Percentiles rank a stretch among this genome's conserved stretches.
Evolutionary conservation across 2,113 vertebrate species (phyloP).

Genomic region (Alectura lathami): DNA sequence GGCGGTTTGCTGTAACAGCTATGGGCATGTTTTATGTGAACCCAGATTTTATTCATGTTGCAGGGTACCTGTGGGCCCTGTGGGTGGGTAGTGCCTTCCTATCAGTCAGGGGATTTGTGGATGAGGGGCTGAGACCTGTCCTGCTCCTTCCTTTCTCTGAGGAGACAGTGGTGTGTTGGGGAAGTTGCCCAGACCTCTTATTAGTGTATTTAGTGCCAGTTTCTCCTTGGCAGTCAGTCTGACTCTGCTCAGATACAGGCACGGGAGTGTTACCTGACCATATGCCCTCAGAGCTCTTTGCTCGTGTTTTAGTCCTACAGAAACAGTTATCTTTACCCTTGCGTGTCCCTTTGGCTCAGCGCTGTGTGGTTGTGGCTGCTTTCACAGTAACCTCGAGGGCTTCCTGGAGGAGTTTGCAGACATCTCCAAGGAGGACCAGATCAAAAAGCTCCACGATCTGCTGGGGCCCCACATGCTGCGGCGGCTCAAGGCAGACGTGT

Average conservation of each 20-base stretch:
- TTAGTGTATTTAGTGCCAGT: rapidly evolving
- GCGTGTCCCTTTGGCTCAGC: rapidly evolving
- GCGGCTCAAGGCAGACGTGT: conserved; percentile 93
- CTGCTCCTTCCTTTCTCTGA: background rate
- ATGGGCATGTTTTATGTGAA: rapidly evolving
- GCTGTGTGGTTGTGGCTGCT: background rate
- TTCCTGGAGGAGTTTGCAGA: conserved; percentile 99
- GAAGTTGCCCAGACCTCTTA: rapidly evolving
- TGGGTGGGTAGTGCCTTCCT: background rate
- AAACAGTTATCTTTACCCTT: background rate
- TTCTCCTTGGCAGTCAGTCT: background rate
- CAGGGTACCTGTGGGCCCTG: background rate
- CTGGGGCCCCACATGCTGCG: conserved; percentile 97
- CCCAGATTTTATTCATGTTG: rapidly evolving
- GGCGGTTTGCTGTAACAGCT: background rate
- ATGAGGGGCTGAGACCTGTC: background rate
- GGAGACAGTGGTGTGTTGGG: background rate
- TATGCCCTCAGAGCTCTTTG: background rate
- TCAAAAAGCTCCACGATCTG: conserved; percentile 96
- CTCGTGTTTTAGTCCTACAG: background rate
- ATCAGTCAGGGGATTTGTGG: rapidly evolving
- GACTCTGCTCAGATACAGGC: background rate
- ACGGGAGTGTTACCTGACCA: rapidly evolving
- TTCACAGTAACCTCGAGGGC: conserved; percentile 92
- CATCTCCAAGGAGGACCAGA: conserved; percentile 99